Conservation (phyloP, 2,113 vertebrate genomes). For the Garra rufa region DNA sequence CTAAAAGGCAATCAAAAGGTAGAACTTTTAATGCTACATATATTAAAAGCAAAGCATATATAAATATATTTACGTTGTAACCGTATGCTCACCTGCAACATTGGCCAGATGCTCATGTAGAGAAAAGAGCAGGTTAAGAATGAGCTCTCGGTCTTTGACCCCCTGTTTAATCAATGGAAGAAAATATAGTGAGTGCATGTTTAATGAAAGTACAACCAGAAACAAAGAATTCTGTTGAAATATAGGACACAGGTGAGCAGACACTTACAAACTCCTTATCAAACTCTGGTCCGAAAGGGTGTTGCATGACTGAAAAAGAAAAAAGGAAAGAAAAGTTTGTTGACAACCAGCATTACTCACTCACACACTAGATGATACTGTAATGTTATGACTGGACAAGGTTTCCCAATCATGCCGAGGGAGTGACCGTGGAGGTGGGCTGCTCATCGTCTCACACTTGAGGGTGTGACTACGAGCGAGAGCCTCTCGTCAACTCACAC, state of each 20-base stretch:
- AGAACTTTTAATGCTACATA: background rate
- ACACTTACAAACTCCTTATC: conserved; percentile 76
- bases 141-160: conserved; percentile 75
- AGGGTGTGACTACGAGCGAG: background rate
- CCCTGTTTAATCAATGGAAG: conserved; percentile 68
- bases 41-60: background rate
- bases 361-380: conserved; percentile 15
- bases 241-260: background rate
- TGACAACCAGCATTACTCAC: background rate
- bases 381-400: background rate
- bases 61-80: background rate
- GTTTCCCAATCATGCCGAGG: conserved; percentile 18
- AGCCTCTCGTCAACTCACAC: conserved; percentile 6
- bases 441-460: conserved; percentile 31
- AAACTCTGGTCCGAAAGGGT: conserved; percentile 76
- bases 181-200: background rate
- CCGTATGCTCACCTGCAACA: conserved; percentile 83
- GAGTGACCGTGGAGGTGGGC: background rate
- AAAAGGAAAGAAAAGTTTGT: conserved; percentile 43
- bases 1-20: conserved; percentile 67
- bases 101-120: conserved; percentile 92
- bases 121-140: conserved; percentile 88
- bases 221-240: too few relatives aligned
- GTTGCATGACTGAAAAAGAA: conserved; percentile 70
- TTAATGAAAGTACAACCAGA: background rate